phyloP scores from a whole-genome alignment of 1,140 invertebrate species.

The Bombus ignitus region DNA sequence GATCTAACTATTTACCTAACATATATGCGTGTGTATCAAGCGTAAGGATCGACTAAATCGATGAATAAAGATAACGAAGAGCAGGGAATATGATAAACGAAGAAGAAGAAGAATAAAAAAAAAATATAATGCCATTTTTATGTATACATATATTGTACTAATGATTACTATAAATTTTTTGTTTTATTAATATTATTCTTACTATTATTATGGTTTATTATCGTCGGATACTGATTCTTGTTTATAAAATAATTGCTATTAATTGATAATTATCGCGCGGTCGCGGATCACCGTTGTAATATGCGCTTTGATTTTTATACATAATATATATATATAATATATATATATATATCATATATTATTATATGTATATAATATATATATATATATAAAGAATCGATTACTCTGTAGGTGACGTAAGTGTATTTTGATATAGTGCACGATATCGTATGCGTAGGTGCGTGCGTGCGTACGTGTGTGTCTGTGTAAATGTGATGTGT shows the following conservation, averaged over 20 bases:
- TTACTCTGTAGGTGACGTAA: conserved; percentile 57
- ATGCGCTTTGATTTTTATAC: conserved; percentile 66
- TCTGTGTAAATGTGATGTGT: not conserved
- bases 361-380: conserved; percentile 1
- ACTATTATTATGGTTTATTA: conserved; percentile 37
- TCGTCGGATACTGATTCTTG: conserved; percentile 46
- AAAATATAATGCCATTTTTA: conserved; percentile 62
- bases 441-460: not conserved
- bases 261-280: conserved; percentile 48
- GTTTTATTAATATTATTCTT: conserved; percentile 56
- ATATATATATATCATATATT: conserved; percentile 22
- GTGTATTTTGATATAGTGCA: conserved; percentile 65
- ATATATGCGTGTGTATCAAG: conserved; percentile 40
- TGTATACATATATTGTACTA: conserved; percentile 59
- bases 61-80: conserved; percentile 37
- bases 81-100: conserved; percentile 11
- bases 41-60: conserved; percentile 33
- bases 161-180: conserved; percentile 56
- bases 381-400: conserved; percentile 35
- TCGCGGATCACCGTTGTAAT: conserved; percentile 53
- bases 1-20: conserved; percentile 20
- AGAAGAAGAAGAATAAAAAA: not conserved
- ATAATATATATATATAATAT: conserved; percentile 32
- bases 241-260: conserved; percentile 52
- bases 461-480: not conserved